phyloP scores from a whole-genome alignment of 2,888 invertebrate genomes.

The Drosophila setosimentum region DNA sequence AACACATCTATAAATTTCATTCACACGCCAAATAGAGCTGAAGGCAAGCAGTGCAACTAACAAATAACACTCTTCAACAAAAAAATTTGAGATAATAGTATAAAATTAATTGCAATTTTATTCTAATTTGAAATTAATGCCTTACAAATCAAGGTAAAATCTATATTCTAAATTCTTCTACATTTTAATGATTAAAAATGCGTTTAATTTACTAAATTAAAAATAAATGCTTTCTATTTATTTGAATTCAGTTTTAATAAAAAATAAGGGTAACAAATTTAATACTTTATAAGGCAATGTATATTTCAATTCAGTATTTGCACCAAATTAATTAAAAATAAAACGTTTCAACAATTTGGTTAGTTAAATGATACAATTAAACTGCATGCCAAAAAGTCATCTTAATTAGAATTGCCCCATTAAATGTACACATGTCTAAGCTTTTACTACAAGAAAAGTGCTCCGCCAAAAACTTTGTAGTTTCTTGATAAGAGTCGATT shows the following conservation, averaged over 20 bases:
- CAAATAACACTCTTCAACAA: neutral
- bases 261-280: too few species aligned
- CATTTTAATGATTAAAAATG: too few species aligned
- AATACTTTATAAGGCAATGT: too few species aligned
- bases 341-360: neutral
- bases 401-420: neutral
- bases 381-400: neutral
- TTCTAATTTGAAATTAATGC: too few species aligned
- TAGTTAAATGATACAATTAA: neutral
- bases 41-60: neutral
- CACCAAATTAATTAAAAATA: too few species aligned
- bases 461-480: neutral
- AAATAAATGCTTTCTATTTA: too few species aligned
- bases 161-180: too few species aligned
- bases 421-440: neutral
- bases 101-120: neutral
- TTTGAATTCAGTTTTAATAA: too few species aligned
- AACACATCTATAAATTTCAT: neutral
- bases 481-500: neutral
- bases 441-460: neutral
- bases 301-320: too few species aligned
- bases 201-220: too few species aligned
- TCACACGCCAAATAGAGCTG: neutral
- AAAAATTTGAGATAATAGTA: neutral
- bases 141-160: too few species aligned